Percentiles rank a stretch among this genome's conserved stretches.
Conservation (phyloP, 2,113 vertebrate genomes). For the Rhinolophus ferrumequinum region DNA sequence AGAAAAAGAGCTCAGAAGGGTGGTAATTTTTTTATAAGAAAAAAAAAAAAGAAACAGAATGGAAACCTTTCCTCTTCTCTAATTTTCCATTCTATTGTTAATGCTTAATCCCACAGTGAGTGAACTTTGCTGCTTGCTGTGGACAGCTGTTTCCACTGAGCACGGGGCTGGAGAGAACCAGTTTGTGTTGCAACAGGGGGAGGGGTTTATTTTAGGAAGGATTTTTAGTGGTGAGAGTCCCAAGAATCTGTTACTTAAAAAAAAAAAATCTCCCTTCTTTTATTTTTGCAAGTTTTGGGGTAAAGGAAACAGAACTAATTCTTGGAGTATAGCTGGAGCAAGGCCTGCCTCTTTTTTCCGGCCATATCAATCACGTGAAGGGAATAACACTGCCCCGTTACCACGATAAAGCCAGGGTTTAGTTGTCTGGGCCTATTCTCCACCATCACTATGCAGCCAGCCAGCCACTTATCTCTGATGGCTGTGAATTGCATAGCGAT, state of each 20-base stretch:
- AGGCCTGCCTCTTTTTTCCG: background rate
- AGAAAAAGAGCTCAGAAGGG: conserved; percentile 59
- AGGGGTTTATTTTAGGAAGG: conserved; percentile 20
- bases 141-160: conserved; percentile 65
- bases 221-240: conserved; percentile 11
- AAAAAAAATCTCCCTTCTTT: background rate
- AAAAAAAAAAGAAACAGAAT: background rate
- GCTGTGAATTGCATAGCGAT: background rate
- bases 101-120: conserved; percentile 15
- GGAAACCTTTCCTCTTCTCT: conserved; percentile 60
- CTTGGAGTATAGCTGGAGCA: background rate
- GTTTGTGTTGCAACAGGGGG: background rate
- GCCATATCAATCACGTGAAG: background rate
- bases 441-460: background rate
- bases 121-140: background rate
- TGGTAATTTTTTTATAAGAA: background rate
- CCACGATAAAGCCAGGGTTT: background rate
- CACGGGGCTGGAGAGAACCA: background rate
- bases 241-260: background rate
- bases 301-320: background rate
- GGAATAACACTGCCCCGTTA: background rate
- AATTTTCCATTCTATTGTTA: conserved; percentile 71
- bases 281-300: background rate
- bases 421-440: background rate
- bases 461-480: background rate